Evolutionary conservation across 2,797 vertebrate species (phyloP), one percentile per base, ranked within the genome.

Genomic region (Myotis daubentonii): DNA sequence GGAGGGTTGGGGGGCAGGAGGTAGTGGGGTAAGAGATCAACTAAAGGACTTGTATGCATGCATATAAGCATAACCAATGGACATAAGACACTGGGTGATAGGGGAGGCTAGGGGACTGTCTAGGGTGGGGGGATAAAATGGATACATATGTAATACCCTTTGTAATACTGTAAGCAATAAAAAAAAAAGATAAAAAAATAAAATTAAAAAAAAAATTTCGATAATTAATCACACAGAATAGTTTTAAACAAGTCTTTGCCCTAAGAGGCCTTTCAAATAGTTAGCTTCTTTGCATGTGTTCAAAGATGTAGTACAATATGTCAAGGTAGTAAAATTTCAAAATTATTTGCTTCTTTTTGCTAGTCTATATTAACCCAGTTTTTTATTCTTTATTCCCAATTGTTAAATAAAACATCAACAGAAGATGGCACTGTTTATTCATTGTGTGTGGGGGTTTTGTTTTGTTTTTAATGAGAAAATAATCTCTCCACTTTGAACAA

Each of bases 381-480:
- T 66, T 66, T 33, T 66, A n/a, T 33, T 65, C 65, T 66, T 95
- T 86, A 85, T 90, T 51, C 6, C 19, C 70, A 85, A 44, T 38
- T 94, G 68, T 93, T 94, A 87, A 95, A 71, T 90, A 88, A 95
- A 94, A 93, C 19, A 84, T 75, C 92, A 87, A 95, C 96, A 97
- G 96, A 95, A 96, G 95, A 93, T 96, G 96, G 93, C 96, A 95
- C 95, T 95, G 57, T 97, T 94, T 86, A 87, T 91, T 95, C 87
- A 90, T 85, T 89, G 60, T 78, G 44, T 44, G 41, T 44, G 41
- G 2, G 41, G 8, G 41, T 44, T 38, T 38, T 38, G 41, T n/a
- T 2, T 65, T n/a, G 15, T 65, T 66, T 15, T 66, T 33, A 1
- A 19, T 88, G 12, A 83, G 30, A 17, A 85, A 91, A 70, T 36